These are phyloP conservation scores for Saturnia japonica DNA, from an alignment of 2,888 invertebrate genomes.

Conservation along the genomic window DNA sequence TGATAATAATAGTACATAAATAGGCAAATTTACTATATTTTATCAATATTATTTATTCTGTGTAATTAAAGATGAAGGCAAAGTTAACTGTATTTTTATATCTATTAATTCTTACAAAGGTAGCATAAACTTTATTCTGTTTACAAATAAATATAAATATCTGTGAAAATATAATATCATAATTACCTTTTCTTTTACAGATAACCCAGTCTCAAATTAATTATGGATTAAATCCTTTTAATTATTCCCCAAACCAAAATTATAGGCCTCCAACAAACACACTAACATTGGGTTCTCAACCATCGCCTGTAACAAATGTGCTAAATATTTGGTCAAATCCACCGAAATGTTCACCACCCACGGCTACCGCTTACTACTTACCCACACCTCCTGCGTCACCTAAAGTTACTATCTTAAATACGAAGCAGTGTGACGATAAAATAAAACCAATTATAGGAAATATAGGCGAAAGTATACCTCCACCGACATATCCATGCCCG, in stretches of 20 bases:
- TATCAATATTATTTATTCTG: neutral
- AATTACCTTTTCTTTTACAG: slow-evolving; percentile 23
- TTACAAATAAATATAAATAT: neutral
- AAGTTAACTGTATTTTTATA: slow-evolving; percentile 3
- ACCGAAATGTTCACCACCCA: slow-evolving; percentile 38
- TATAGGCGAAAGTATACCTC: slow-evolving; percentile 13
- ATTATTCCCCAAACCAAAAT: neutral
- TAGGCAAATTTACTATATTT: slow-evolving; percentile 3
- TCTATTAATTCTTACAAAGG: neutral
- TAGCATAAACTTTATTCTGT: neutral
- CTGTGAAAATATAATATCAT: neutral
- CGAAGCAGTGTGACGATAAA: slow-evolving; percentile 23
- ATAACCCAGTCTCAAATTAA: slow-evolving; percentile 22
- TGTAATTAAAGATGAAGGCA: neutral
- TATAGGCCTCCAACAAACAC: neutral
- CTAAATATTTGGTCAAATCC: slow-evolving; percentile 21
- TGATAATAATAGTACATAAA: slow-evolving; percentile 19
- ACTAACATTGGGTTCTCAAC: neutral
- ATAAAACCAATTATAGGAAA: slow-evolving; percentile 21
- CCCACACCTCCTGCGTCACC: slow-evolving; percentile 35
- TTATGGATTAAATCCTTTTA: neutral
- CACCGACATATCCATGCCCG: slow-evolving; percentile 25
- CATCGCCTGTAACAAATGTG: slow-evolving; percentile 1
- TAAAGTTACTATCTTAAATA: slow-evolving; percentile 33
- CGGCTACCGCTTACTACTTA: slow-evolving; percentile 42